These are phyloP conservation scores for Drosophila rubida DNA, from an alignment of 2,888 invertebrate species.

Conservation along the genomic window DNA sequence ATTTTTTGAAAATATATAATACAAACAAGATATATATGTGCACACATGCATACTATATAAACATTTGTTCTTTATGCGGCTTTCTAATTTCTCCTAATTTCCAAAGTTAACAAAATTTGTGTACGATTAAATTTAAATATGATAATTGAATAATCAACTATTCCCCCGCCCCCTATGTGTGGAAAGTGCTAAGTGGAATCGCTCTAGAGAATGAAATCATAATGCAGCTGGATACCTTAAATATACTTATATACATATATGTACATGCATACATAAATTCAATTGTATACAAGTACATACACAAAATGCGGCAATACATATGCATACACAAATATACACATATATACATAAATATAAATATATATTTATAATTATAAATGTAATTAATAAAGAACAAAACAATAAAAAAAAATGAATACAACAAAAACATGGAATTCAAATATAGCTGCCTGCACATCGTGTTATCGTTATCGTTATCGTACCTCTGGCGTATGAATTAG, in stretches of 20 bases:
- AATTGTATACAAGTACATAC: conserved; percentile 30
- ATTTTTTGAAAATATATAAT: background rate
- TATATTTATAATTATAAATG: conserved; percentile 51
- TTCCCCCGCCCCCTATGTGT: background rate
- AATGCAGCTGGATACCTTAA: conserved; percentile 36
- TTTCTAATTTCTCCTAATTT: conserved; percentile 30
- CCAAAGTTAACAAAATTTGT: conserved; percentile 28
- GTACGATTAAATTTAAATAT: conserved; percentile 17
- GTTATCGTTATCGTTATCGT: background rate
- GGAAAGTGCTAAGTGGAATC: background rate
- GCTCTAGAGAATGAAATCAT: background rate
- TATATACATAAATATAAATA: conserved; percentile 31
- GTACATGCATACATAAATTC: conserved; percentile 25
- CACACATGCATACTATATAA: background rate
- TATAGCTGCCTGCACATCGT: background rate
- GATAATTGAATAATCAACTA: background rate
- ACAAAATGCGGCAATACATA: conserved; percentile 28
- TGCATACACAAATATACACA: conserved; percentile 26
- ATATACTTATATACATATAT: conserved; percentile 18
- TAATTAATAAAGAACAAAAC: conserved; percentile 43
- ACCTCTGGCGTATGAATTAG: background rate
- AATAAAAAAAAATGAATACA: conserved; percentile 18
- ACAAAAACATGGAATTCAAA: background rate
- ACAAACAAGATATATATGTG: background rate
- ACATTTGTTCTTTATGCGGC: conserved; percentile 1